Conservation (phyloP, 2,113 vertebrate species). For the Hystrix cristata region DNA sequence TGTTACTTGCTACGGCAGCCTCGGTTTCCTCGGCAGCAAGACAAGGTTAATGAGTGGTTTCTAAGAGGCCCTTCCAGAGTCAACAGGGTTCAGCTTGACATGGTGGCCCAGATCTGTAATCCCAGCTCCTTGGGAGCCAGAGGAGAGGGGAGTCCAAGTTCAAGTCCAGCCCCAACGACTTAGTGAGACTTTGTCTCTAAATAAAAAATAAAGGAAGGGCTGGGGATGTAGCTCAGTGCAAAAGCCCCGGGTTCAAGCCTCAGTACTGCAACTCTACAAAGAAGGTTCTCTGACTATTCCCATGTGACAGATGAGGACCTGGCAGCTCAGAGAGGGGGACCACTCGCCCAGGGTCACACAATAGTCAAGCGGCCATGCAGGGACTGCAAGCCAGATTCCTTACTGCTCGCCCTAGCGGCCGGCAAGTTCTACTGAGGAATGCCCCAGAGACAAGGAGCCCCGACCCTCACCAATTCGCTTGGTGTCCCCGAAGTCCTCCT, state of each 20-base stretch:
- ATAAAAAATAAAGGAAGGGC: too few species aligned
- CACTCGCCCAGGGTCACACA: neutral
- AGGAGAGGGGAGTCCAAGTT: too few species aligned
- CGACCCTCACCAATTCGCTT: conserved; percentile 90
- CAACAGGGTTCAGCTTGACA: neutral
- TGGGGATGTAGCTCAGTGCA: neutral
- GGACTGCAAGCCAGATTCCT: neutral
- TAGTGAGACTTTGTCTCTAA: too few species aligned
- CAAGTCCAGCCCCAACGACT: too few species aligned
- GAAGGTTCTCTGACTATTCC: neutral
- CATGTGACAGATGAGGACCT: neutral
- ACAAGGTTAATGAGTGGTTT: neutral
- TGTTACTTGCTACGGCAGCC: neutral
- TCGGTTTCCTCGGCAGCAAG: neutral
- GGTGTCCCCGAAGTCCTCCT: conserved; percentile 92
- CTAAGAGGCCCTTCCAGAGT: neutral
- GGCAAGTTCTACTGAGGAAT: neutral
- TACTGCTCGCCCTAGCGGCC: accelerated
- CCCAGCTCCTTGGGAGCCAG: too few species aligned
- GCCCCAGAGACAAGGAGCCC: neutral
- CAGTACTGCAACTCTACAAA: neutral
- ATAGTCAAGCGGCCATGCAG: neutral
- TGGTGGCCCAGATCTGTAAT: too few species aligned
- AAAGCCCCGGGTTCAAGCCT: neutral
- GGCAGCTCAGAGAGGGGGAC: neutral